Evolutionary conservation across 2,888 invertebrate species (phyloP), one percentile per base, ranked within the genome.

Genomic region (Chaitophorus viminalis): DNA sequence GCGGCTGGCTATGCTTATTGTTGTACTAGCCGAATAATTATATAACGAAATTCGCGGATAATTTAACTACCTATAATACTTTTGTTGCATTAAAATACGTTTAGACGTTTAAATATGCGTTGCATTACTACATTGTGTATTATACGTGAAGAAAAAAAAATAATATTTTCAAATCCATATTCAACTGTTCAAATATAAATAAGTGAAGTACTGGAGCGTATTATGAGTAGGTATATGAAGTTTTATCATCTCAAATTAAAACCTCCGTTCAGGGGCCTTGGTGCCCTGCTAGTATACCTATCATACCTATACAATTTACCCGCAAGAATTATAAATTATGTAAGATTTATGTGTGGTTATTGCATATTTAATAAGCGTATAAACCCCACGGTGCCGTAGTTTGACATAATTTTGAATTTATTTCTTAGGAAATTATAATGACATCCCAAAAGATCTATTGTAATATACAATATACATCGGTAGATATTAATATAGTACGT

Each of bases 341-440:
- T 21, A 8, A 52, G 54, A n/a, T 77, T 21, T 60, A 60, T 25
- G 60, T 11, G 60, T 6, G 60, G 60, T 60, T 54, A 54, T 77
- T 54, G 54, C 54, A 54, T 54, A 54, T 54, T 77, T 77, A 77
- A 54, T 77, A 54, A 77, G 77, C 18, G 54, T 46, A 31, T 54
- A 60, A 18, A n/a, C n/a, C n/a, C 36, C 77, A 52, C 31, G 9
- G 33, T 4, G 5, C 29, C 54, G 29, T 76, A 29, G 31, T 77
- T 77, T 77, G 77, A 77, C 52, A 25, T 77, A n/a, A 33, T 78
- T 78, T 54, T 33, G 54, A 78, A 78, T 78, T 78, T 78, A 78
- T 60, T 78, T 78, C 54, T 29, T 33, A 33, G 25, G 33, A 39
- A 54, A 60, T 78, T 78, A 78, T 54, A 33, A 54, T 78, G 33